A percentile compares a stretch with the other conserved stretches of the same genome.
Evolutionary conservation across 2,113 vertebrate genomes (phyloP).

Genomic region (Nannobrachium achirus): DNA sequence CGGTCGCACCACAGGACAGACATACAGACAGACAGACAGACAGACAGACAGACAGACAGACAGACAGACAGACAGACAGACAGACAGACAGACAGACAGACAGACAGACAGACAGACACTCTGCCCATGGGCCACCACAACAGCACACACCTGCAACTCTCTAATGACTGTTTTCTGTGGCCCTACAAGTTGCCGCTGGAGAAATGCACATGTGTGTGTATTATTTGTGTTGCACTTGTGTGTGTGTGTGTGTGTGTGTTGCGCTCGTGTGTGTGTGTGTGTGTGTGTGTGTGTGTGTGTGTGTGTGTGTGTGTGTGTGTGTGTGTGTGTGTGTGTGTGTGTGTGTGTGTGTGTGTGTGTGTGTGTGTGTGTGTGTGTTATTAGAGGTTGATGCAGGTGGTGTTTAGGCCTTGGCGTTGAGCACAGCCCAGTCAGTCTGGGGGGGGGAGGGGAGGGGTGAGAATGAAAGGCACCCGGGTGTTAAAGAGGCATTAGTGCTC

Average conservation of each 20-base stretch:
- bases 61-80: background rate
- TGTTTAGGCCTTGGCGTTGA: constrained; percentile 72
- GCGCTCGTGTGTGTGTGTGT: constrained; percentile 64
- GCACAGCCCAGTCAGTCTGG: constrained; percentile 55
- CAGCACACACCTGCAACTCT: constrained; percentile 69
- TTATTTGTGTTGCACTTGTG: too few species aligned
- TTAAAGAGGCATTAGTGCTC: constrained; percentile 77
- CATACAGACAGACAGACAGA: too few species aligned
- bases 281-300: constrained; percentile 5
- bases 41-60: too few species aligned
- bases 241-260: constrained; percentile 28
- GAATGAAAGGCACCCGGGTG: constrained; percentile 74
- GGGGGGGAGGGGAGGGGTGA: constrained; percentile 1
- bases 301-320: constrained; percentile 66
- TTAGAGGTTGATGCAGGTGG: constrained; percentile 76
- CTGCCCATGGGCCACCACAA: constrained; percentile 48
- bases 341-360: background rate
- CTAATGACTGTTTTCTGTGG: constrained; percentile 81
- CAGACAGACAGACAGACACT: constrained; percentile 27
- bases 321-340: background rate
- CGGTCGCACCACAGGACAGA: background rate
- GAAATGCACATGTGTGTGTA: constrained; percentile 43
- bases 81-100: background rate
- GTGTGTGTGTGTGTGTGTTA: constrained; percentile 67
- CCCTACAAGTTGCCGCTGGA: constrained; percentile 68